Evolutionary conservation across 2,888 invertebrate species (phyloP), one percentile per base, ranked within the genome.

Genomic region (Nyleta sp.): DNA sequence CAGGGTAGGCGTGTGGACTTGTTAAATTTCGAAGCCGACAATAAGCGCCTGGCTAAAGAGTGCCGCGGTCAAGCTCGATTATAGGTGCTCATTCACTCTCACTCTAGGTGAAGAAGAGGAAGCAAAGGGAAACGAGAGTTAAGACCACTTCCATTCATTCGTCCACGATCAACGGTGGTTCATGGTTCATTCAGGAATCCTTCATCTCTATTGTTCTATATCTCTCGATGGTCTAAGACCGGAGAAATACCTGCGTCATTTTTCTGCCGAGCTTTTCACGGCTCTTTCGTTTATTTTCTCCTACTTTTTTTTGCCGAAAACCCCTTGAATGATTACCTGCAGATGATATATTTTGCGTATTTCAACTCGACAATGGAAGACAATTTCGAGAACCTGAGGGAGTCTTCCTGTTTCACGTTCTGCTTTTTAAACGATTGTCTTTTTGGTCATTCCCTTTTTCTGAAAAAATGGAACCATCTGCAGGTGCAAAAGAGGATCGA

Each of bases 61-160:
- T 52, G 52, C 64, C 55, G 55, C 55, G 62, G 75, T 75, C 77
- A 74, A 74, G 71, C 74, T 55, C 64, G 68, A 78, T 80, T 78
- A 71, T 74, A 67, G 74, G 71, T 78, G 68, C 78, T 78, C 79
- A 79, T 81, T 81, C 77, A 81, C 78, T 76, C 65, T 77, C 65
- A 76, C 74, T 74, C 79, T 79, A 77, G 68, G 72, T 77, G 70
- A 75, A 77, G 79, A 79, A 80, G 79, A 78, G 78, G 81, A 81
- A 80, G 79, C 70, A 70, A 64, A 78, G 59, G 70, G 71, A 77
- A 78, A 73, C 50, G 53, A 75, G 64, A 80, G 78, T 71, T 68
- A 57, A 78, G 80, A 76, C 70, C 68, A 70, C 75, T 76, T 80
- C 78, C 84, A 84, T 84, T 84, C 84, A 84, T 84, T 77, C 80